These are phyloP conservation scores for Brevimyrus niger DNA, from an alignment of 2,113 vertebrate species.

Conservation along the genomic window DNA sequence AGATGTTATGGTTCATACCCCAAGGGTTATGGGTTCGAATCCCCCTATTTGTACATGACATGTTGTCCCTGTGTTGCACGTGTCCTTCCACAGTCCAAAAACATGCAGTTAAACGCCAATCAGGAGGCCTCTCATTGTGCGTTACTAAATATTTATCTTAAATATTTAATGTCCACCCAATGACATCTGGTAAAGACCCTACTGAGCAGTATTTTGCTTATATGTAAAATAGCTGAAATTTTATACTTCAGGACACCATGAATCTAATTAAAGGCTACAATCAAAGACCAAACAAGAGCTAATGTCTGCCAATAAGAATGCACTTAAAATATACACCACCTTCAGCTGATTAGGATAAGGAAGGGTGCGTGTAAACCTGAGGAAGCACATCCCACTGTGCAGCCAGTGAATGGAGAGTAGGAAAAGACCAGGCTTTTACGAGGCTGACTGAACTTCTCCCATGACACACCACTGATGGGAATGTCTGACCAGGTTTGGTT, in stretches of 20 bases:
- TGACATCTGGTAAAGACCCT: background rate
- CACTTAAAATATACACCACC: background rate
- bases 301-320: background rate
- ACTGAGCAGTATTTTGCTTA: background rate
- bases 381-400: background rate
- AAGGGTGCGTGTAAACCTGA: background rate
- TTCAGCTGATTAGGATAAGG: background rate
- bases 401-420: background rate
- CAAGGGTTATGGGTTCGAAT: no score
- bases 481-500: constrained; percentile 22
- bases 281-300: background rate
- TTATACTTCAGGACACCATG: background rate
- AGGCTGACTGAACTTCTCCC: background rate
- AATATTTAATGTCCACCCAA: background rate
- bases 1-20: no score
- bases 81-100: background rate
- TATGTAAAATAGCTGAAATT: background rate
- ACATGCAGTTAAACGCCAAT: background rate
- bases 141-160: background rate
- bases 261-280: background rate
- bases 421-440: background rate
- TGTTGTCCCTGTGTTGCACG: background rate
- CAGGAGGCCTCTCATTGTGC: background rate
- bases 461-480: background rate
- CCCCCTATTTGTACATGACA: background rate